Conservation (phyloP, 2,888 invertebrate genomes). For the Adela reaumurella region DNA sequence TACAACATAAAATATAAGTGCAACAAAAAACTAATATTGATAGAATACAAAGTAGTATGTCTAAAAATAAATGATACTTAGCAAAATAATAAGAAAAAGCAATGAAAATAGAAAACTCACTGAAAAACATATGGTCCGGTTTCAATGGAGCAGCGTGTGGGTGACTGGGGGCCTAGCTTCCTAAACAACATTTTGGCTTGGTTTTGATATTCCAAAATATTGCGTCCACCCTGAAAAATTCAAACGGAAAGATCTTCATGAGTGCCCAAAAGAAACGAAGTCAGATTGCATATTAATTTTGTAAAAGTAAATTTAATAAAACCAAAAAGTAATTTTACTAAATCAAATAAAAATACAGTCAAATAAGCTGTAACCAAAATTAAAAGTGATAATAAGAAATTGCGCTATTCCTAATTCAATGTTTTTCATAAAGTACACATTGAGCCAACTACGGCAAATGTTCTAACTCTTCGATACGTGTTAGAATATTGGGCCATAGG, state of each 20-base stretch:
- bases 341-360: no score
- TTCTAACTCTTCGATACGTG: no score
- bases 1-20: slow-evolving; percentile 3
- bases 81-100: slow-evolving; percentile 3
- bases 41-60: no score
- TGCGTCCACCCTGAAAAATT: slow-evolving; percentile 79
- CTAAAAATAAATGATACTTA: slow-evolving; percentile 7
- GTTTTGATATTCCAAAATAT: slow-evolving; percentile 95
- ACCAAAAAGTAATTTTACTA: slow-evolving; percentile 9
- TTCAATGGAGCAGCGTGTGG: slow-evolving; percentile 91
- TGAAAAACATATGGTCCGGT: slow-evolving; percentile 97
- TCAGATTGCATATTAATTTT: slow-evolving; percentile 1
- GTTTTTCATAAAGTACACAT: no score
- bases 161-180: slow-evolving; percentile 88
- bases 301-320: slow-evolving; percentile 9
- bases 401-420: no score
- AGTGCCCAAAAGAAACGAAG: slow-evolving; percentile 5
- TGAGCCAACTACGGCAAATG: no score
- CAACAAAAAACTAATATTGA: slow-evolving; percentile 6
- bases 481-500: no score
- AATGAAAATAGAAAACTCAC: slow-evolving; percentile 60
- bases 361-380: no score
- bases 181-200: slow-evolving; percentile 98
- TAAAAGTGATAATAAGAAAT: no score
- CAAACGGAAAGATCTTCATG: not conserved